Base-by-base conservation (phyloP, 2,888 invertebrate species). In the Cantharis flavilabris region DNA sequence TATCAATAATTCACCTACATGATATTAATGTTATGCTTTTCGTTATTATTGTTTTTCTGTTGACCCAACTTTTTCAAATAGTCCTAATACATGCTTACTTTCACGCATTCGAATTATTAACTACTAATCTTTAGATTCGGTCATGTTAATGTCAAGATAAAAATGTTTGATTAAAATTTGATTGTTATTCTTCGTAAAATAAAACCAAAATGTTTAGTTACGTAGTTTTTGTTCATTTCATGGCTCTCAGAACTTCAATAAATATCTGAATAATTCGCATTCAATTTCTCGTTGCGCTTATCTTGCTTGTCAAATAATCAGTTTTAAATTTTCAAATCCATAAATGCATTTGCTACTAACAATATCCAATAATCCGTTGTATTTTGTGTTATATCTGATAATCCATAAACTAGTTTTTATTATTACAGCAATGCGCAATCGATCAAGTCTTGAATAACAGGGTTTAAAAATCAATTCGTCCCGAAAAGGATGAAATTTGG, bases 1-100 rank as follows among this genome's bases (percentile, higher is more conserved):
- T 79, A 79, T 79, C 79, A 79, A 79, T 79, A 79, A 79, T 76
- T 74, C 79, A 79, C 69, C 71, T 73, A 69, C 20, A 26, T 62
- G 26, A 72, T 72, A 77, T 74, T 77, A 75, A 71, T 69, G 20
- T 69, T 72, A 69, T 62, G 65, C 62, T 76, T 76, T 70, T 69
- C 69, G 63, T 63, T 69, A 28, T 69, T 69, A 69, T 67, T 72
- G 26, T 20, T 13, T 26, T 72, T 23, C 49, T 49, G 49, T 49
- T 49, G n/a, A 5, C n/a, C n/a, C 7, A 13, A 49, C 49, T 49
- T 49, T 49, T 49, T 49, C 49, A 26, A 9, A 11, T 30, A 30
- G 3, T 16, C 16, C 16, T 16, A 16, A 16, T 30, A 30, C 10
- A 5, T 33, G 13, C 26, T 23, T 13, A 49, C n/a, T 13, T 49